These are phyloP conservation scores for Bimastos eiseni DNA, from an alignment of 2,888 invertebrate species.

Conservation along the genomic window DNA sequence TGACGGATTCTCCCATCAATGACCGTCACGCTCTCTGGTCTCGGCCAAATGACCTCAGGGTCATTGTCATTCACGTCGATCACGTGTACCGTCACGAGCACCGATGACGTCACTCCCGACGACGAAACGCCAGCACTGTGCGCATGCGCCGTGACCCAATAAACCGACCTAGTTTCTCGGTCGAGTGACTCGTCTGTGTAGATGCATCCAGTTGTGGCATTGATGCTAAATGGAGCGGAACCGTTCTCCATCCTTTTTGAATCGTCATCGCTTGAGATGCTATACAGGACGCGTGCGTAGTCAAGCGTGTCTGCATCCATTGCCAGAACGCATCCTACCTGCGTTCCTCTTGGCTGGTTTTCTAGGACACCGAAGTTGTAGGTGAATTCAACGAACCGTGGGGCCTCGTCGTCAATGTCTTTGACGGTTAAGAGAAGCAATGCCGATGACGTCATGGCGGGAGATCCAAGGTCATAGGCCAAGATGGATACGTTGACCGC, in stretches of 20 bases:
- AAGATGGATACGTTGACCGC: neutral
- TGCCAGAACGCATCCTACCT: slow-evolving; percentile 8
- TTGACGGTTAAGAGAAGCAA: neutral
- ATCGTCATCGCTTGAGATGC: neutral
- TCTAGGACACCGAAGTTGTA: neutral
- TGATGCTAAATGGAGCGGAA: slow-evolving; percentile 9
- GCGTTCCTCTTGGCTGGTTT: neutral
- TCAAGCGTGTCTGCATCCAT: neutral
- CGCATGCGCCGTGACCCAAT: neutral
- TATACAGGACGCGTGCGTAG: neutral
- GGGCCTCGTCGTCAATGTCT: neutral
- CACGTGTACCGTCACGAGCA: slow-evolving; percentile 14
- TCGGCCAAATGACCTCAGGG: neutral
- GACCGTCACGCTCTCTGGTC: neutral
- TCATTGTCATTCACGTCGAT: slow-evolving; percentile 10
- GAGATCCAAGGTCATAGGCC: neutral
- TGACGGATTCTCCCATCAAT: neutral
- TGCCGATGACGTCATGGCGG: neutral
- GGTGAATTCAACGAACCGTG: neutral
- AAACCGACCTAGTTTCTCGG: neutral
- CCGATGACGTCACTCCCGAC: neutral
- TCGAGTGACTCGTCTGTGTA: neutral
- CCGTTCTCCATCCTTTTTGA: too few species aligned
- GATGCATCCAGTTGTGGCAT: neutral
- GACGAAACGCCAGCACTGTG: neutral